These are phyloP conservation scores for Entomobrya proxima DNA, from an alignment of 2,888 invertebrate genomes.

Conservation along the genomic window DNA sequence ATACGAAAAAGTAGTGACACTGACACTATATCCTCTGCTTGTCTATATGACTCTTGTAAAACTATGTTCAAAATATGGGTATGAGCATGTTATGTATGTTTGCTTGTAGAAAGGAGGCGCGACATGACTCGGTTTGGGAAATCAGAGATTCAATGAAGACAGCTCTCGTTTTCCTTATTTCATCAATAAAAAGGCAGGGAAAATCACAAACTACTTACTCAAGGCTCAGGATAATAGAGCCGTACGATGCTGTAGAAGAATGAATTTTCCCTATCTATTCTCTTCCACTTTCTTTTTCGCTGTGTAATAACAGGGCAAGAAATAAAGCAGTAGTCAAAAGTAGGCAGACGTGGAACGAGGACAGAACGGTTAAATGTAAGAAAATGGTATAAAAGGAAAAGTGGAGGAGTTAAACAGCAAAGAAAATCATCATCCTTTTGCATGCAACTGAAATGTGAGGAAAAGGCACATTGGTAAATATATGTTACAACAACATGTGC, in stretches of 20 bases:
- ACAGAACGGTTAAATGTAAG: slow-evolving; percentile 59
- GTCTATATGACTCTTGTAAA: neutral
- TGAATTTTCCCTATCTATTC: neutral
- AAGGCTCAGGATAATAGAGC: slow-evolving; percentile 50
- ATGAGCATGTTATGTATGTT: neutral
- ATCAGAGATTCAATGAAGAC: slow-evolving; percentile 69
- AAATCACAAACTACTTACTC: slow-evolving; percentile 55
- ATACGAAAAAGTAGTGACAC: slow-evolving; percentile 24
- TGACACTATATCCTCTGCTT: slow-evolving; percentile 13
- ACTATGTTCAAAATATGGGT: neutral
- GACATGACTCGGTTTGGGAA: slow-evolving; percentile 61
- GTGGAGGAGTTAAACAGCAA: neutral
- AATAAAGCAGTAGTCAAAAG: slow-evolving; percentile 20
- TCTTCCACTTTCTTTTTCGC: neutral
- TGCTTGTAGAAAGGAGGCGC: slow-evolving; percentile 2
- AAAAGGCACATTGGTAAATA: neutral
- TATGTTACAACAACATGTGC: neutral
- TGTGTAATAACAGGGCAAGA: slow-evolving; percentile 27
- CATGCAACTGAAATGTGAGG: neutral
- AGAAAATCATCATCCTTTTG: neutral
- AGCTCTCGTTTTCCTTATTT: slow-evolving; percentile 66
- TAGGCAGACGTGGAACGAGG: slow-evolving; percentile 8
- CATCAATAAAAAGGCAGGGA: slow-evolving; percentile 66
- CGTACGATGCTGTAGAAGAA: slow-evolving; percentile 5
- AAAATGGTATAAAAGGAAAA: neutral